Conservation (phyloP, 2,888 invertebrate species). For the Congeria kusceri region DNA sequence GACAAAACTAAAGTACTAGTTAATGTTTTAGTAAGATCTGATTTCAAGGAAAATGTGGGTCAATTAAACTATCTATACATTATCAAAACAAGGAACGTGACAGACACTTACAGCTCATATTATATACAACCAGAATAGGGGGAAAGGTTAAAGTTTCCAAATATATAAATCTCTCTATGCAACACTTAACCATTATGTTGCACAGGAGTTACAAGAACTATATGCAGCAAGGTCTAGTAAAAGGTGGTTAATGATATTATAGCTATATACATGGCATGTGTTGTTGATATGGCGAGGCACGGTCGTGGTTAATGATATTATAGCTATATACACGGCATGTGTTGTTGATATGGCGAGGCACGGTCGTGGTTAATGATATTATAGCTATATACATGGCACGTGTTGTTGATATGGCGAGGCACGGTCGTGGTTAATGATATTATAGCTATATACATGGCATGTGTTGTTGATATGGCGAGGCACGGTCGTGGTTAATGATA, state of each 20-base stretch:
- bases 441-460: background rate
- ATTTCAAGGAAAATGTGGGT: too few relatives aligned
- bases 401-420: background rate
- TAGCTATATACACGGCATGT: background rate
- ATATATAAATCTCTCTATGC: slow-evolving; percentile 24
- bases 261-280: background rate
- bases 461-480: background rate
- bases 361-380: too few relatives aligned
- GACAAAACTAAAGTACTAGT: too few relatives aligned
- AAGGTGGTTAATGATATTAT: background rate
- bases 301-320: too few relatives aligned
- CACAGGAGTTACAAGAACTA: too few relatives aligned
- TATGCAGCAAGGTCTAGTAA: background rate
- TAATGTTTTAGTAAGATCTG: too few relatives aligned
- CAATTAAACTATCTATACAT: too few relatives aligned
- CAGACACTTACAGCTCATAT: too few relatives aligned
- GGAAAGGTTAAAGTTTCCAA: slow-evolving; percentile 64
- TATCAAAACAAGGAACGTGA: too few relatives aligned
- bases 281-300: background rate
- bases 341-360: background rate
- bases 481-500: background rate
- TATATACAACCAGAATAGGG: slow-evolving; percentile 14
- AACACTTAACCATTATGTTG: background rate
- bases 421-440: too few relatives aligned
- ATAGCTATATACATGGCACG: background rate